A percentile compares a stretch with the other conserved stretches of the same genome.
Conservation (phyloP, 1,140 invertebrate species). For the Tetramorium simillimum region DNA sequence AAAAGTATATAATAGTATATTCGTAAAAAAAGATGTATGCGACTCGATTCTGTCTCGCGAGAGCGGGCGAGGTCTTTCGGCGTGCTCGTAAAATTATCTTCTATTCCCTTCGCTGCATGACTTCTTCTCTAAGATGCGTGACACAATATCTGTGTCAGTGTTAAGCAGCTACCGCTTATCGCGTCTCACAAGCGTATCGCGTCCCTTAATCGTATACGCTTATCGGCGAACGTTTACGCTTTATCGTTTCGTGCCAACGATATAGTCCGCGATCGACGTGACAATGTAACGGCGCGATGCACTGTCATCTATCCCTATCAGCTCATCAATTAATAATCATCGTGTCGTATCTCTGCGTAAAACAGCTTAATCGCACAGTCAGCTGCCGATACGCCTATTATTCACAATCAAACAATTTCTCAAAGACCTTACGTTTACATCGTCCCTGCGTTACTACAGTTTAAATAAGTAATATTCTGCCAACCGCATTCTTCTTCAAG, state of each 20-base stretch:
- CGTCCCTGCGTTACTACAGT: not conserved
- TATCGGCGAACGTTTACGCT: not conserved
- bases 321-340: slow-evolving; percentile 25
- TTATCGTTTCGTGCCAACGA: not conserved
- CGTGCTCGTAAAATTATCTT: slow-evolving; percentile 29
- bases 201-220: slow-evolving; percentile 22
- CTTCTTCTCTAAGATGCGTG: slow-evolving; percentile 40
- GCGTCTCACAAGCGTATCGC: slow-evolving; percentile 39
- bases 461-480: slow-evolving; percentile 6
- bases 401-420: slow-evolving; percentile 1
- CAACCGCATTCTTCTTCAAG: not conserved
- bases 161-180: slow-evolving; percentile 54
- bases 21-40: slow-evolving; percentile 60
- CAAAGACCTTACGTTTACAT: slow-evolving; percentile 4
- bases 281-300: not conserved
- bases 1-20: slow-evolving; percentile 42
- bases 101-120: slow-evolving; percentile 2
- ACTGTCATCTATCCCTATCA: not conserved
- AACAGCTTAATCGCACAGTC: not conserved
- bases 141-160: slow-evolving; percentile 35
- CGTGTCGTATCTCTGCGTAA: not conserved
- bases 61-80: slow-evolving; percentile 62
- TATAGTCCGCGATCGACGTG: slow-evolving; percentile 14
- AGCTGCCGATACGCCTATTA: slow-evolving; percentile 20
- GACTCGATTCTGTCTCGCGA: slow-evolving; percentile 10